phyloP scores from a whole-genome alignment of 2,888 invertebrate genomes.

The Cheilosia pagana region DNA sequence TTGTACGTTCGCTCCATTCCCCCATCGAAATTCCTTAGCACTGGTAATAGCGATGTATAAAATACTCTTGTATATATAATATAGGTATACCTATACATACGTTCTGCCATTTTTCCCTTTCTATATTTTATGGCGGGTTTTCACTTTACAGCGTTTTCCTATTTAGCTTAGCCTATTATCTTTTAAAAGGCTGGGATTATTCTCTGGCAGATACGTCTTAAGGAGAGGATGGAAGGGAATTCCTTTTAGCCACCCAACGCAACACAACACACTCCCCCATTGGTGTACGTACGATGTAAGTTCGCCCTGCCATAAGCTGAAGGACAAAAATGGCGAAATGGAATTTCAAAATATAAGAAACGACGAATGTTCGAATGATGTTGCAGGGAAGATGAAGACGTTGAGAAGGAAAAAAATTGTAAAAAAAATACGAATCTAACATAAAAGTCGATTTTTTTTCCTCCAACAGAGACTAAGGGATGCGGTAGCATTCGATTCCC shows the following conservation, averaged over 20 bases:
- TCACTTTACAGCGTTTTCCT: conserved; percentile 74
- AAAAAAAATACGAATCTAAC: conserved; percentile 63
- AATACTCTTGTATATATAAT: not conserved
- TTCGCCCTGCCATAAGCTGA: conserved; percentile 63
- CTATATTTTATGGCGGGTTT: conserved; percentile 63
- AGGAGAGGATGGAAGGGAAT: conserved; percentile 54
- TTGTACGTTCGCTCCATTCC: conserved; percentile 17
- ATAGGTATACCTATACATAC: conserved; percentile 1
- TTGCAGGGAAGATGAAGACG: conserved; percentile 68
- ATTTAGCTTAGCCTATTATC: conserved; percentile 75
- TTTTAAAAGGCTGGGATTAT: conserved; percentile 73
- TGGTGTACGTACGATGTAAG: conserved; percentile 36
- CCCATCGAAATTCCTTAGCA: conserved; percentile 35
- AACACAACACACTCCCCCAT: conserved; percentile 53
- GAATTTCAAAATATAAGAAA: conserved; percentile 72
- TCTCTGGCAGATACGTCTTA: conserved; percentile 54
- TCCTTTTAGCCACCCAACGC: conserved; percentile 54
- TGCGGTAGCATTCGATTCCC: conserved; percentile 62
- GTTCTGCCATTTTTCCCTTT: conserved; percentile 36
- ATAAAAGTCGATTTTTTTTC: conserved; percentile 64
- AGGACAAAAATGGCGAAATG: conserved; percentile 66
- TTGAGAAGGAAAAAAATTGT: conserved; percentile 77
- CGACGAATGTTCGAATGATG: conserved; percentile 60
- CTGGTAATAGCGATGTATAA: conserved; percentile 36
- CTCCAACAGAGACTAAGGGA: conserved; percentile 39